A percentile compares a stretch with the other conserved stretches of the same genome.
Conservation (phyloP, 2,797 vertebrate species). For the Malurus splendens region DNA sequence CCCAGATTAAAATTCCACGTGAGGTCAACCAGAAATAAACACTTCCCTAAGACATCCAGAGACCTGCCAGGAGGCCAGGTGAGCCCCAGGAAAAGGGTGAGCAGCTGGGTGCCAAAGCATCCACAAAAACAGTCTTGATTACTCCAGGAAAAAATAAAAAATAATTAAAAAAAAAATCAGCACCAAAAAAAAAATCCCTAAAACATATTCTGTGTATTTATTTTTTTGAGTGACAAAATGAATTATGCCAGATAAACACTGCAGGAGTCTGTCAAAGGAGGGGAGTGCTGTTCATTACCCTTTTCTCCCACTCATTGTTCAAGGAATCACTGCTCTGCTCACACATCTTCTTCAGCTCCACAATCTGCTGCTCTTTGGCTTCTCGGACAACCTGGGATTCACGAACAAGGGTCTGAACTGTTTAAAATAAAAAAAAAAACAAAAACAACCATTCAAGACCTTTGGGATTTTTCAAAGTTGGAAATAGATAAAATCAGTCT, state of each 20-base stretch:
- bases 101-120: neutral
- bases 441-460: too few relatives aligned
- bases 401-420: conserved; percentile 90
- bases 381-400: conserved; percentile 89
- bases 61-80: neutral
- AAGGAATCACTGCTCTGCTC: conserved; percentile 85
- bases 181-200: neutral
- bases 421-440: too few relatives aligned
- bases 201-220: neutral
- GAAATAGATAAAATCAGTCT: neutral
- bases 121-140: neutral
- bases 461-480: neutral
- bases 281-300: conserved; percentile 68
- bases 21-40: conserved; percentile 31
- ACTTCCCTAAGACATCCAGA: neutral
- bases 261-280: neutral
- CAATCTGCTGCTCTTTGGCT: conserved; percentile 91
- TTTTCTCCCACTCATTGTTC: conserved; percentile 94
- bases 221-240: neutral
- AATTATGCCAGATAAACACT: neutral
- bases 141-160: neutral
- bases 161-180: too few relatives aligned
- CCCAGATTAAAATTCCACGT: conserved; percentile 37
- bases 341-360: conserved; percentile 88
- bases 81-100: neutral